Evolutionary conservation across 2,113 vertebrate species (phyloP).

Genomic region (Cinclus mexicanus): DNA sequence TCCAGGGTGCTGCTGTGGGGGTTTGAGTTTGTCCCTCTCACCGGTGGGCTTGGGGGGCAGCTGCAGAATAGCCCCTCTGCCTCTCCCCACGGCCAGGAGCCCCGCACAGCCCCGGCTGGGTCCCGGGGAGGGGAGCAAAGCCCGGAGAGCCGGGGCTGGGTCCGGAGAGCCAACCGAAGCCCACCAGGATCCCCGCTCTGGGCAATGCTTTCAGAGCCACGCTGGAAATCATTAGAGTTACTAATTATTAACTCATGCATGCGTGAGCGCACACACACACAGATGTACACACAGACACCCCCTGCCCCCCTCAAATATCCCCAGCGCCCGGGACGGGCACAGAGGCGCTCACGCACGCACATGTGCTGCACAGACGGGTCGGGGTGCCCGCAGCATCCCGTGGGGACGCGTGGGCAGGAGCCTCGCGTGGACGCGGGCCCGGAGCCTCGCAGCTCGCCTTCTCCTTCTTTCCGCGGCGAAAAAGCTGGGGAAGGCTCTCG

Average conservation of each 20-base stretch:
- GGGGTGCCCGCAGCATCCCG: not conserved
- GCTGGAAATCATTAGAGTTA: slow-evolving; percentile 62
- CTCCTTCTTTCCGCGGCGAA: not conserved
- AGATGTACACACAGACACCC: slow-evolving; percentile 15
- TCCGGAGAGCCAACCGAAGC: slow-evolving; percentile 5
- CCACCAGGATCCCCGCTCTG: slow-evolving; percentile 54
- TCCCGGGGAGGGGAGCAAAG: not conserved
- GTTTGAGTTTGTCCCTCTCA: slow-evolving; percentile 28
- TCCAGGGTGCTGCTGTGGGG: not conserved
- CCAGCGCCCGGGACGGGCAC: not conserved
- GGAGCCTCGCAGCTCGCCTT: not conserved
- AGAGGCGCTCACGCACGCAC: not conserved
- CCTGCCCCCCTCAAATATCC: not conserved
- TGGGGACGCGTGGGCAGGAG: not conserved
- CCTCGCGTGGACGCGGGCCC: not conserved
- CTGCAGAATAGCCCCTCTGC: not conserved
- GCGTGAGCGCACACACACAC: slow-evolving; percentile 48
- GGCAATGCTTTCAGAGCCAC: slow-evolving; percentile 36
- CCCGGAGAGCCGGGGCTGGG: not conserved
- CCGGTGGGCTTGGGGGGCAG: not conserved
- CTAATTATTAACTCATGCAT: slow-evolving; percentile 61
- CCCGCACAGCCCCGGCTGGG: not conserved
- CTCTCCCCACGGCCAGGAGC: not conserved
- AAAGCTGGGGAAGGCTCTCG: not conserved
- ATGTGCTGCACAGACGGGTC: not conserved